Evolutionary conservation across 30 jellyfish, hydroid and myxozoan species (phyloP), one percentile per base, ranked within the genome.

Genomic region (Phacellophora camtschatica): DNA sequence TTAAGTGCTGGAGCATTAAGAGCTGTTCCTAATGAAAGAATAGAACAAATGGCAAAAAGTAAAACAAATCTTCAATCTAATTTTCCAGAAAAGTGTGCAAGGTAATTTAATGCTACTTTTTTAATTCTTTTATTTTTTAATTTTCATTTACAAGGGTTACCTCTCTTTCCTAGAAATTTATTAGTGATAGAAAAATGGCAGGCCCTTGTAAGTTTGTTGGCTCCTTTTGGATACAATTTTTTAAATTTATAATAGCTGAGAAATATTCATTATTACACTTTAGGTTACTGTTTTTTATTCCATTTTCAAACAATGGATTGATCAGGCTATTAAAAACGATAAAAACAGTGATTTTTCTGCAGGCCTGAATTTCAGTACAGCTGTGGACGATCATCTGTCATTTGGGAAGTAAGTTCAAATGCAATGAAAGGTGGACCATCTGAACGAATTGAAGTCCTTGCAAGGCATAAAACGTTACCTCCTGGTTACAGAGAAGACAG

Each of bases 331-430:
- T 5, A 18, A 7, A 13, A 16, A 8, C 15, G n/a, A 18, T 32
- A 7, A 5, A 2, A 34, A 63, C 15, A 18, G 18, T 2, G 30
- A 5, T 59, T 13, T 62, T 63, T 0, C 51, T 71, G n/a, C 84
- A 93, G 99, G 70, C 95, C 93, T 33, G 88, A 86, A 49, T 93
- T 72, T 59, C 85, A 59, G 66, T 68, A 86, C 74, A 86, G 97
- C 50, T 86, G 97, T 50, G 99, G 99, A 20, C 81, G 99, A 32
- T 41, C 99, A 1, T 93, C 99, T 6, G 99, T 86, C 4, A 86
- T 93, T 25, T 82, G 96, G 95, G 76, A 83, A 10, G 99, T 93
- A 29, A 87, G 88, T 19, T 88, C 95, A 32, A 9, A 50, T 0
- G 99, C 99, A 0, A 93, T 81, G 97, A 81, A 82, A 35, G 94